Conservation (phyloP, 2,888 invertebrate species). For the Neocrepidodera transversa region DNA sequence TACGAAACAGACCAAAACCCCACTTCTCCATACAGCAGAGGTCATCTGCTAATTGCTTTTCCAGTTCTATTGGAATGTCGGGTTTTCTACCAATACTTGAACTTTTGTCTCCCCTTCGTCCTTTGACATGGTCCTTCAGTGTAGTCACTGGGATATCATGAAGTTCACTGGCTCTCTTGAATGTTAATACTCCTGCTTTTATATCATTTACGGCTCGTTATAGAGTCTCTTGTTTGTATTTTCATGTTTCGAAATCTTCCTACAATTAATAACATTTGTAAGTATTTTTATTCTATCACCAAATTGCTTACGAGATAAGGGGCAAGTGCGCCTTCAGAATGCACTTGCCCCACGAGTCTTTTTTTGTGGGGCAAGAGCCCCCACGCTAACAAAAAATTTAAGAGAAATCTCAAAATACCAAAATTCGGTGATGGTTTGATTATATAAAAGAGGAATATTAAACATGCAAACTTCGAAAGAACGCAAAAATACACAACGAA, state of each 20-base stretch:
- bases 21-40: too few species aligned
- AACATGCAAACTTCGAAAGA: too few species aligned
- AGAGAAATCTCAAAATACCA: too few species aligned
- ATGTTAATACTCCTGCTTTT: background rate
- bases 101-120: slow-evolving; percentile 3
- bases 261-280: slow-evolving; percentile 1
- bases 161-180: slow-evolving; percentile 3
- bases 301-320: too few species aligned
- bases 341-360: too few species aligned
- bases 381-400: too few species aligned
- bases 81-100: slow-evolving; percentile 1
- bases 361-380: too few species aligned
- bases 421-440: too few species aligned
- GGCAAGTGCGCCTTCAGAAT: too few species aligned
- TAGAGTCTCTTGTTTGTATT: slow-evolving; percentile 2
- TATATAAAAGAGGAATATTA: too few species aligned
- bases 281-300: too few species aligned
- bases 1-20: slow-evolving; percentile 43
- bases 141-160: slow-evolving; percentile 4
- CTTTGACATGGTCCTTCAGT: slow-evolving; percentile 9
- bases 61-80: slow-evolving; percentile 3
- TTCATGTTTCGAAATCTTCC: background rate
- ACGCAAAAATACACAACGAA: too few species aligned
- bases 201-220: background rate
- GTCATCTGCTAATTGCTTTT: background rate